Evolutionary conservation across 2,113 vertebrate genomes (phyloP).

Genomic region (Toxostoma redivivum): DNA sequence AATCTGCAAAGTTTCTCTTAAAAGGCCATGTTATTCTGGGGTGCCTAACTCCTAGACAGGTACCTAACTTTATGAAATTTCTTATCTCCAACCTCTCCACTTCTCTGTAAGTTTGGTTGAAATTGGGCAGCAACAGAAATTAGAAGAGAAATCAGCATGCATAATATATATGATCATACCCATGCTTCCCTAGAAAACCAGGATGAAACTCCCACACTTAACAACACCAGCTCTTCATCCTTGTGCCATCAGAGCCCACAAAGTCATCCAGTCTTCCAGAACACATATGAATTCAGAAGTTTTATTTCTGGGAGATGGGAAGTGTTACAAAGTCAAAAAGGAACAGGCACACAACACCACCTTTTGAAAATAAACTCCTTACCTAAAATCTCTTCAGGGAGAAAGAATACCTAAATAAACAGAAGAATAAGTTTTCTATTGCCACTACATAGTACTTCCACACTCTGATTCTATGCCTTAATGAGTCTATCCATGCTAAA

Average conservation of each 20-base stretch:
- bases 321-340: background rate
- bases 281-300: background rate
- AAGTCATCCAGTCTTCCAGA: background rate
- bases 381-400: background rate
- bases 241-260: background rate
- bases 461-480: background rate
- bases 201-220: background rate
- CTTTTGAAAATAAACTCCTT: background rate
- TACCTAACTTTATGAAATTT: background rate
- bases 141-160: background rate
- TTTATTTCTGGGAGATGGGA: background rate
- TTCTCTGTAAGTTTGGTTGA: background rate
- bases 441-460: background rate
- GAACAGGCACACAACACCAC: background rate
- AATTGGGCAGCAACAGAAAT: background rate
- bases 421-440: background rate
- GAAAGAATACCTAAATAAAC: background rate
- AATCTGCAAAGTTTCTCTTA: background rate
- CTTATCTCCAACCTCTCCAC: background rate
- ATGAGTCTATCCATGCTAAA: background rate
- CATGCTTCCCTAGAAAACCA: background rate
- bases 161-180: background rate
- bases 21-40: background rate
- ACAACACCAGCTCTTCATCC: background rate
- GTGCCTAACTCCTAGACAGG: background rate